A percentile compares a stretch with the other conserved stretches of the same genome.
phyloP scores from a whole-genome alignment of 1,140 invertebrate species.

The Camponotus floridanus region DNA sequence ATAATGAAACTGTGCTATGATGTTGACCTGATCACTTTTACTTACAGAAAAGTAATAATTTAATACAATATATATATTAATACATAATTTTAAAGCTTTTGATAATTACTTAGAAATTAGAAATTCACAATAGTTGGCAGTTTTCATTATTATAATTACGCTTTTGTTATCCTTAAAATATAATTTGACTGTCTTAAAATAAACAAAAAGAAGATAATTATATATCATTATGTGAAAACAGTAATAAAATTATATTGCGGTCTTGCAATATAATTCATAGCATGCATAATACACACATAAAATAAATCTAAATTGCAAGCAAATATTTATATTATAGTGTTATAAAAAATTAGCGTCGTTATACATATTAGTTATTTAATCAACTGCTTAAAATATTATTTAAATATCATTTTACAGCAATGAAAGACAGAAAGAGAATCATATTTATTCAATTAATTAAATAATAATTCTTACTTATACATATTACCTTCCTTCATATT shows the following conservation, averaged over 20 bases:
- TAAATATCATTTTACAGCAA: not conserved
- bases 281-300: not conserved
- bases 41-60: slow-evolving; percentile 16
- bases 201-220: slow-evolving; percentile 19
- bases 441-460: slow-evolving; percentile 19
- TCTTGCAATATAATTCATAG: slow-evolving; percentile 16
- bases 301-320: not conserved
- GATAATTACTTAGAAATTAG: not conserved
- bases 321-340: slow-evolving; percentile 2
- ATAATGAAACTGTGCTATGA: slow-evolving; percentile 60
- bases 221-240: not conserved
- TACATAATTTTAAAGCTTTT: slow-evolving; percentile 15
- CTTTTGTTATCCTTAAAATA: slow-evolving; percentile 2
- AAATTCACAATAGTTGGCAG: not conserved
- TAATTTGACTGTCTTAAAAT: not conserved
- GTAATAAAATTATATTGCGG: not conserved
- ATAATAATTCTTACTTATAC: slow-evolving; percentile 13
- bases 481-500: not conserved
- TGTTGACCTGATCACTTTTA: slow-evolving; percentile 39
- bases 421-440: not conserved
- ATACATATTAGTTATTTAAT: slow-evolving; percentile 7
- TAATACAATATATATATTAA: not conserved
- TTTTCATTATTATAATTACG: slow-evolving; percentile 14
- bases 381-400: slow-evolving; percentile 20
- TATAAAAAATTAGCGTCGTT: slow-evolving; percentile 22